Evolutionary conservation across 2,888 invertebrate species (phyloP).

Genomic region (Piscicola geometra): DNA sequence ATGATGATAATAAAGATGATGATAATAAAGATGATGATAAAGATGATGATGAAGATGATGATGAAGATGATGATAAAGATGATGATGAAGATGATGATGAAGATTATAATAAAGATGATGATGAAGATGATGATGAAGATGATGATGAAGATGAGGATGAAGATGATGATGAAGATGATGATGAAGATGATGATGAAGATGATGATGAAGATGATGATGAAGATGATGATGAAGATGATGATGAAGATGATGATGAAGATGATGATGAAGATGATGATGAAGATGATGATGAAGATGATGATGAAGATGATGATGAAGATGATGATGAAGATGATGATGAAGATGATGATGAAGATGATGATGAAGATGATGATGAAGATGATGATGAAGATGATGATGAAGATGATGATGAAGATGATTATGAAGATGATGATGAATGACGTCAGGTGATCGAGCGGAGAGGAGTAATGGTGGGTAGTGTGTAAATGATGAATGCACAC

Average conservation of each 20-base stretch:
- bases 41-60: neutral
- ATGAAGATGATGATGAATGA: no score
- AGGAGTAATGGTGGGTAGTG: no score
- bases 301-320: neutral
- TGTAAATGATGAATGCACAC: no score
- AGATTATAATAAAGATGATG: neutral
- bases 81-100: constrained; percentile 7
- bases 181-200: neutral
- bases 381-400: constrained; percentile 20
- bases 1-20: constrained; percentile 11
- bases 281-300: constrained; percentile 3
- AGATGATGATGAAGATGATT: constrained; percentile 1
- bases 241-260: constrained; percentile 14
- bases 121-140: neutral
- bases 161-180: no score
- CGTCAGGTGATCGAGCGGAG: no score
- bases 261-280: neutral
- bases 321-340: constrained; percentile 22
- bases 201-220: constrained; percentile 22
- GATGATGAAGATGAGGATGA: neutral
- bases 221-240: constrained; percentile 29
- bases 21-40: neutral
- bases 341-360: constrained; percentile 29
- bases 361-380: constrained; percentile 29
- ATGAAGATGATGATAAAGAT: constrained; percentile 1